Conservation (phyloP, 2,113 vertebrate genomes). For the Tauraco erythrolophus region DNA sequence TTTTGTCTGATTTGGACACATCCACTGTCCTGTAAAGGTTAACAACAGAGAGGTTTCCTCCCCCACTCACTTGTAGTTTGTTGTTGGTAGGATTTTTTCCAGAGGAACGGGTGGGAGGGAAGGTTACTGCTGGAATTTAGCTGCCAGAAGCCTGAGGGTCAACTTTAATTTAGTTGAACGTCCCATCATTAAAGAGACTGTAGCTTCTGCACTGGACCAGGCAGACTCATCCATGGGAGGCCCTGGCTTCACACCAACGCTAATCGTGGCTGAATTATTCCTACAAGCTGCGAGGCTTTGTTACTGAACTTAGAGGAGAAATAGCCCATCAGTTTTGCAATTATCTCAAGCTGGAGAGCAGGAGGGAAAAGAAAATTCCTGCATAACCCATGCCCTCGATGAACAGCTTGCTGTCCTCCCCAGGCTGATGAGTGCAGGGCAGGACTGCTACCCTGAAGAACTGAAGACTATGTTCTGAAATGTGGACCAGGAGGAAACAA, state of each 20-base stretch:
- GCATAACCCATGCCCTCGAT: not conserved
- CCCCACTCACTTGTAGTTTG: conserved; percentile 69
- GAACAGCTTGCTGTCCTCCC: not conserved
- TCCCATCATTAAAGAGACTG: conserved; percentile 53
- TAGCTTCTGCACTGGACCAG: conserved; percentile 47
- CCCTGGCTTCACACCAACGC: conserved; percentile 45
- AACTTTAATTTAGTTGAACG: conserved; percentile 53
- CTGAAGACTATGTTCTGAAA: not conserved
- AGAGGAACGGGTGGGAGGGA: conserved; percentile 19
- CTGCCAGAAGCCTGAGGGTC: conserved; percentile 53
- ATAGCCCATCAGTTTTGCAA: not conserved
- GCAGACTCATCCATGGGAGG: conserved; percentile 40
- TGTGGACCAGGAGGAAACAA: not conserved
- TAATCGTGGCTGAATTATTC: conserved; percentile 42
- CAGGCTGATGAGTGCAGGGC: not conserved
- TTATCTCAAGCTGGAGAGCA: not conserved
- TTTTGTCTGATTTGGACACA: conserved; percentile 75
- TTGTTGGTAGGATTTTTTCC: conserved; percentile 45
- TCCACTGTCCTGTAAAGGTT: conserved; percentile 79
- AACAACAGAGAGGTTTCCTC: conserved; percentile 70
- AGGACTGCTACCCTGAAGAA: not conserved
- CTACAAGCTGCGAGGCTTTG: conserved; percentile 8
- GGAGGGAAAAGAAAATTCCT: not conserved
- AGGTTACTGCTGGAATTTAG: conserved; percentile 62
- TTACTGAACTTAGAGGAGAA: conserved; percentile 25